Conservation (phyloP, 2,888 invertebrate species). For the Girardia tigrina region DNA sequence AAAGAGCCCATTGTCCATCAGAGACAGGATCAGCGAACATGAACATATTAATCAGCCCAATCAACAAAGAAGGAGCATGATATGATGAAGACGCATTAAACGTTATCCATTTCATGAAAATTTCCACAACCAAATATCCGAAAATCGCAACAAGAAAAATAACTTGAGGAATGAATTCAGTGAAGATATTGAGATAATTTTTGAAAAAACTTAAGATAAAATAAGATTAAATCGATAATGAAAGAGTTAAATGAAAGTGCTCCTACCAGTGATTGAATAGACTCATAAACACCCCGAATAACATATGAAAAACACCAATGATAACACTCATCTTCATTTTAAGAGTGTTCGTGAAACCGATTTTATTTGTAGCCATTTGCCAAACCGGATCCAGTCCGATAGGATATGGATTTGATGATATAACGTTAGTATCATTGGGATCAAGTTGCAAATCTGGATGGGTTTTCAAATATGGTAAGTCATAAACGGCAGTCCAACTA, state of each 20-base stretch:
- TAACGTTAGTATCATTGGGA: constrained; percentile 36
- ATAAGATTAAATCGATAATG: too few relatives aligned
- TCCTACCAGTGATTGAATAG: constrained; percentile 51
- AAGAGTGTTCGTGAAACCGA: constrained; percentile 79
- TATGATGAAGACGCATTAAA: constrained; percentile 52
- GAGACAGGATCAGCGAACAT: too few relatives aligned
- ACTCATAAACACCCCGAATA: constrained; percentile 75
- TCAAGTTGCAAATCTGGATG: constrained; percentile 27
- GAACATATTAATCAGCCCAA: constrained; percentile 55
- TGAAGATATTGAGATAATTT: constrained; percentile 61
- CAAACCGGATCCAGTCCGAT: constrained; percentile 72
- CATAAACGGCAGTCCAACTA: constrained; percentile 58
- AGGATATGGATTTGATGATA: constrained; percentile 60
- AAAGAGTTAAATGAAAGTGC: neutral
- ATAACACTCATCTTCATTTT: constrained; percentile 92
- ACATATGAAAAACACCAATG: constrained; percentile 85
- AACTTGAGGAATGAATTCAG: constrained; percentile 88
- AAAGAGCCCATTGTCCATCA: too few relatives aligned
- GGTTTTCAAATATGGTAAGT: neutral
- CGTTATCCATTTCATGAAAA: constrained; percentile 87
- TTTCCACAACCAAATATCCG: constrained; percentile 81
- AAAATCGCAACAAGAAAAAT: constrained; percentile 77
- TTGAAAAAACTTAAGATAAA: constrained; percentile 44
- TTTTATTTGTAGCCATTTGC: constrained; percentile 65
- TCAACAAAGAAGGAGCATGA: constrained; percentile 87